These are phyloP conservation scores for Aplochiton taeniatus DNA, from an alignment of 2,797 vertebrate genomes.

Conservation along the genomic window DNA sequence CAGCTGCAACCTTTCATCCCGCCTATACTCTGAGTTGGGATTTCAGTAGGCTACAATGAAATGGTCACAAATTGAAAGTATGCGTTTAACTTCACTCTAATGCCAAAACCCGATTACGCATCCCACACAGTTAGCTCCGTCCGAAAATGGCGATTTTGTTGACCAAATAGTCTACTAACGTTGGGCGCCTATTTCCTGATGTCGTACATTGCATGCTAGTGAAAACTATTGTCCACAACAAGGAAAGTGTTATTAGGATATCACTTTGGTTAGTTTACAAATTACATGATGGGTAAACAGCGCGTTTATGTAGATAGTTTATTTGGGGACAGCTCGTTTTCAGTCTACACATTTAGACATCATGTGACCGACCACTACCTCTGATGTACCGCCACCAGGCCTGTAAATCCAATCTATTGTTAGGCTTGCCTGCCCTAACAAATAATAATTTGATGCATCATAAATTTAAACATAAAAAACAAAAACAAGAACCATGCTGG, in stretches of 20 bases:
- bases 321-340: too few species aligned
- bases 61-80: background rate
- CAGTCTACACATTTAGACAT: too few species aligned
- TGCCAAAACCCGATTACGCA: background rate
- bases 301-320: too few species aligned
- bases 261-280: background rate
- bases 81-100: background rate
- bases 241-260: background rate
- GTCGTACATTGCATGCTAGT: constrained; percentile 42
- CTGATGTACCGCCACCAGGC: too few species aligned
- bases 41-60: background rate
- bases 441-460: too few species aligned
- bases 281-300: background rate
- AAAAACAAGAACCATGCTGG: background rate
- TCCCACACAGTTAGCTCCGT: background rate
- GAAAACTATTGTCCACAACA: background rate
- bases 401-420: too few species aligned
- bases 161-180: constrained; percentile 1
- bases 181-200: constrained; percentile 9
- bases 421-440: too few species aligned
- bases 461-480: too few species aligned
- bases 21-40: constrained; percentile 21
- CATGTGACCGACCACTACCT: too few species aligned
- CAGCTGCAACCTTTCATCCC: constrained; percentile 59
- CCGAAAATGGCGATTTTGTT: constrained; percentile 54